These are phyloP conservation scores for Watsonalla cultraria DNA, from an alignment of 2,888 invertebrate species.

Conservation along the genomic window DNA sequence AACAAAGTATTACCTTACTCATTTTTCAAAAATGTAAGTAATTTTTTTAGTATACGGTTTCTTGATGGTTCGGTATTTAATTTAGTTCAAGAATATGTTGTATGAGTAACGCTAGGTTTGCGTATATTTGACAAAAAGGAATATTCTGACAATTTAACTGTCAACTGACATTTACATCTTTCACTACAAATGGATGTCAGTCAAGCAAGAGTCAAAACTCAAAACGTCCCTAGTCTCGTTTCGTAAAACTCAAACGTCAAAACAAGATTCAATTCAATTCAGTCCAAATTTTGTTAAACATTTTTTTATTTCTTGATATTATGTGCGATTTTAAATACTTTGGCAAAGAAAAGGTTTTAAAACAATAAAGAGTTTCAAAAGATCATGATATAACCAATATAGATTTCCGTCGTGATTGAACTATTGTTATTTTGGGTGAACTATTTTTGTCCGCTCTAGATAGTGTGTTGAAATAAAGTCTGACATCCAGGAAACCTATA, in stretches of 20 bases:
- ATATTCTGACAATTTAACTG: too few relatives aligned
- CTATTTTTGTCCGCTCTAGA: constrained; percentile 77
- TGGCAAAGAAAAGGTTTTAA: constrained; percentile 10
- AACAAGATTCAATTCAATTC: constrained; percentile 46
- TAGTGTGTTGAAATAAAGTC: constrained; percentile 70
- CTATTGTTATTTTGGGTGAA: constrained; percentile 69
- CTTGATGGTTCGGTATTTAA: not conserved
- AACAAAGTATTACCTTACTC: not conserved
- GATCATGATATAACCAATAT: constrained; percentile 7
- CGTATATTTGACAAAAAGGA: too few relatives aligned
- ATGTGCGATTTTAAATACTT: constrained; percentile 14
- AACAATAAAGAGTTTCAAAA: constrained; percentile 12
- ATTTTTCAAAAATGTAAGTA: constrained; percentile 1
- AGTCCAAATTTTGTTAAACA: constrained; percentile 47
- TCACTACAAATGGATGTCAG: too few relatives aligned
- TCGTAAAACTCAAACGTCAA: constrained; percentile 49
- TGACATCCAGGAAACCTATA: constrained; percentile 71
- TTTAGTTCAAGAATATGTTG: not conserved
- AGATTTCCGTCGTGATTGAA: constrained; percentile 14
- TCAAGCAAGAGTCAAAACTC: too few relatives aligned
- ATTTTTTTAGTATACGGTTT: constrained; percentile 16
- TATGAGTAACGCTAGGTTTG: too few relatives aligned
- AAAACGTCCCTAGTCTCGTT: too few relatives aligned
- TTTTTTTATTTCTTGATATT: constrained; percentile 33
- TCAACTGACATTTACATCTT: too few relatives aligned